These are phyloP conservation scores for Agrotis exclamationis DNA, from an alignment of 2,888 invertebrate species.

Conservation along the genomic window DNA sequence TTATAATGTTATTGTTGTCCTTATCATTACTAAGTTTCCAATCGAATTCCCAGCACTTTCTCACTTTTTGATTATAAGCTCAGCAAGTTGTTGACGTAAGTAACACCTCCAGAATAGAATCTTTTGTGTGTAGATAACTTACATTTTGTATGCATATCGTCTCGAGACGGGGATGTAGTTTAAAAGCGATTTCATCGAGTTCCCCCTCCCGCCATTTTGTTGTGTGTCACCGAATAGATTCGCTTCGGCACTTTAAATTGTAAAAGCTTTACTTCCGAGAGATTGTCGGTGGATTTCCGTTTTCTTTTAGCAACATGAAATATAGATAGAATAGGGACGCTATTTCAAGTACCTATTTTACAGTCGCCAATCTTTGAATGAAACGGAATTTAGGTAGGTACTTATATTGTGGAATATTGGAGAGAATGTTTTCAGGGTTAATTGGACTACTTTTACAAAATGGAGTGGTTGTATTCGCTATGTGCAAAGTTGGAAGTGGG, in stretches of 20 bases:
- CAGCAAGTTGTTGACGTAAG: not conserved
- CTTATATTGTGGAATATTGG: not conserved
- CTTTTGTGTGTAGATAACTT: conserved; percentile 44
- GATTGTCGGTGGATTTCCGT: conserved; percentile 50
- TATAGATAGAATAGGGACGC: conserved; percentile 42
- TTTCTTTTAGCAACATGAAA: conserved; percentile 46
- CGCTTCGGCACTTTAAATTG: conserved; percentile 59
- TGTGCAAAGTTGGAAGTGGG: too few species aligned
- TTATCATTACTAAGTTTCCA: conserved; percentile 6
- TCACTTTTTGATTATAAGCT: conserved; percentile 2
- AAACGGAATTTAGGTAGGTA: conserved; percentile 16
- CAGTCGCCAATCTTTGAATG: not conserved
- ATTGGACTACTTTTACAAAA: too few species aligned
- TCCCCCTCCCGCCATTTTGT: conserved; percentile 46
- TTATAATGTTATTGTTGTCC: not conserved
- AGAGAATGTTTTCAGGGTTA: conserved; percentile 8
- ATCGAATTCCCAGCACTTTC: conserved; percentile 16
- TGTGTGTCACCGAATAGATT: conserved; percentile 56
- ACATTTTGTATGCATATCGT: conserved; percentile 50
- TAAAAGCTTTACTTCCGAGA: conserved; percentile 55
- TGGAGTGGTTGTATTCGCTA: too few species aligned
- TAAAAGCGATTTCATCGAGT: conserved; percentile 60
- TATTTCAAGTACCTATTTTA: conserved; percentile 11
- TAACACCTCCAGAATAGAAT: conserved; percentile 9
- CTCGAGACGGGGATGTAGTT: conserved; percentile 41